A percentile compares a stretch with the other conserved stretches of the same genome.
Conservation (phyloP, 1,140 invertebrate genomes). For the Argopecten irradians region DNA sequence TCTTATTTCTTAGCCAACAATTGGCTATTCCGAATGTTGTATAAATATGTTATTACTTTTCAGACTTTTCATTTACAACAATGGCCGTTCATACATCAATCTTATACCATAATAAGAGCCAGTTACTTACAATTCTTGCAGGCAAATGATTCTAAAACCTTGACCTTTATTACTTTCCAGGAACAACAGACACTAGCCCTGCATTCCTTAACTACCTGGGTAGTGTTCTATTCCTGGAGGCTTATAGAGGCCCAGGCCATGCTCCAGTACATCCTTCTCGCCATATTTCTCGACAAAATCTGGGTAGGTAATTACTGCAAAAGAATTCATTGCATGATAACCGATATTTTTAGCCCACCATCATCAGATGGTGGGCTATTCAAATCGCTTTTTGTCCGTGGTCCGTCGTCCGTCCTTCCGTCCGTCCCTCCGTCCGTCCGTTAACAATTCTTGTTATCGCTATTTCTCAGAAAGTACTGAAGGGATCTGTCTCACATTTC, state of each 20-base stretch:
- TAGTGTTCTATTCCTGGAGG: background rate
- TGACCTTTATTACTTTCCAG: background rate
- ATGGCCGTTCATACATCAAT: too few relatives aligned
- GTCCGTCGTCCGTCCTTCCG: too few relatives aligned
- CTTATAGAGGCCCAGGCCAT: constrained; percentile 81
- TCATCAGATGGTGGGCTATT: too few relatives aligned
- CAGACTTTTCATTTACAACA: too few relatives aligned
- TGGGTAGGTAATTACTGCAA: constrained; percentile 56
- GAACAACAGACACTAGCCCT: background rate
- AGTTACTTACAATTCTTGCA: background rate
- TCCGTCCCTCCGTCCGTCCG: too few relatives aligned
- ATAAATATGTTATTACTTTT: too few relatives aligned
- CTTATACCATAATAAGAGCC: background rate
- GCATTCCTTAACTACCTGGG: background rate
- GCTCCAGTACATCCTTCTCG: constrained; percentile 84
- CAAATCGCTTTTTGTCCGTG: too few relatives aligned
- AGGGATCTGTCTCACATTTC: too few relatives aligned
- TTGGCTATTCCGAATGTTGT: too few relatives aligned
- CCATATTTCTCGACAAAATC: constrained; percentile 87
- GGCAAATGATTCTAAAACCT: background rate
- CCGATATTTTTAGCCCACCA: too few relatives aligned
- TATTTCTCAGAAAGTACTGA: constrained; percentile 45
- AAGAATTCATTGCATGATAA: background rate
- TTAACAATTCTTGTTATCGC: too few relatives aligned
- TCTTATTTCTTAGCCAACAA: too few relatives aligned